phyloP scores from a whole-genome alignment of 1,140 invertebrate species.

The Geopemphigus sp. region DNA sequence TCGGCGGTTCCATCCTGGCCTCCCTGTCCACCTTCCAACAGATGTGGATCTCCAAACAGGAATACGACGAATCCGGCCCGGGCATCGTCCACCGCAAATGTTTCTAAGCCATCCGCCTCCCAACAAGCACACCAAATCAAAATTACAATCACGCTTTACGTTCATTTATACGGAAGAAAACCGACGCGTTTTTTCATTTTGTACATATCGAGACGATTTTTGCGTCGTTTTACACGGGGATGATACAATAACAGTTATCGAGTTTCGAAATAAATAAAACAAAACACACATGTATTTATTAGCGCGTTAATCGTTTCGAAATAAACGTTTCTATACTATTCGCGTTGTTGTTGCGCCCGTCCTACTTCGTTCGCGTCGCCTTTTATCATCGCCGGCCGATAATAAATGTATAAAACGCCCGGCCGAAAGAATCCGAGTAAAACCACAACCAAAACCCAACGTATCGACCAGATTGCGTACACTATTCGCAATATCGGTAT shows the following conservation, averaged over 20 bases:
- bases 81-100: slow-evolving; percentile 91
- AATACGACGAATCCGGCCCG: slow-evolving; percentile 90
- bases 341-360: neutral
- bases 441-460: too few species aligned
- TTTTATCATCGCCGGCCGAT: too few species aligned
- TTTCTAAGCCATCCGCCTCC: slow-evolving; percentile 70
- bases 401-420: too few species aligned
- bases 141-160: slow-evolving; percentile 50
- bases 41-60: slow-evolving; percentile 90
- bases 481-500: too few species aligned
- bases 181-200: slow-evolving; percentile 44
- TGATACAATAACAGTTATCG: slow-evolving; percentile 40
- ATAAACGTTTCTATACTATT: slow-evolving; percentile 49
- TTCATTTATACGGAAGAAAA: slow-evolving; percentile 49
- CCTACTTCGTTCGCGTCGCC: neutral
- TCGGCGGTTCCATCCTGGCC: slow-evolving; percentile 82
- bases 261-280: slow-evolving; percentile 46
- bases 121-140: slow-evolving; percentile 35
- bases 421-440: too few species aligned
- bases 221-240: slow-evolving; percentile 50
- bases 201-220: slow-evolving; percentile 46
- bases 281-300: slow-evolving; percentile 48
- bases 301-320: slow-evolving; percentile 48
- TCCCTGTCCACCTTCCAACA: slow-evolving; percentile 80
- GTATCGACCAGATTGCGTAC: too few species aligned